phyloP scores from a whole-genome alignment of 2,797 vertebrate genomes.

The Mionectes olivaceus region DNA sequence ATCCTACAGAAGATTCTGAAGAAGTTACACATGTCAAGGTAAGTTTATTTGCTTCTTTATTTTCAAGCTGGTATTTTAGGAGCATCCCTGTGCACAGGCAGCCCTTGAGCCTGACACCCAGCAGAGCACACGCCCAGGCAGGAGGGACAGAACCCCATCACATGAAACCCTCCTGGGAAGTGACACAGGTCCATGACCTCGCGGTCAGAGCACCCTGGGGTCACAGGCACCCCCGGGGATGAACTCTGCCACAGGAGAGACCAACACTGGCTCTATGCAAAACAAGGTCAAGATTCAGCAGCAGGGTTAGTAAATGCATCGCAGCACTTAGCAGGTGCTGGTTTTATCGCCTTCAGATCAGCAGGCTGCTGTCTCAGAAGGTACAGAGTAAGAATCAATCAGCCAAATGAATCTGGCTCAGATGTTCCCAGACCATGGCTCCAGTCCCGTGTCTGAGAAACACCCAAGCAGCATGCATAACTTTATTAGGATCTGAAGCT shows the following conservation, averaged over 20 bases:
- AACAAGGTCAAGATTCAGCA: not conserved
- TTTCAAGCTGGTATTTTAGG: not conserved
- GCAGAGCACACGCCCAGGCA: not conserved
- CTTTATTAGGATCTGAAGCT: conserved; percentile 1
- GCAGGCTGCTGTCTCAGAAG: not conserved
- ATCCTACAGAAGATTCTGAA: not conserved
- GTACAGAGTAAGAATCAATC: not conserved
- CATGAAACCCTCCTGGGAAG: fast-evolving
- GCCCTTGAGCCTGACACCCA: not conserved
- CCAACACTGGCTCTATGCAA: fast-evolving
- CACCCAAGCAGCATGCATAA: not conserved
- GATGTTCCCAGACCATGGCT: not conserved
- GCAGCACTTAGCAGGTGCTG: not conserved
- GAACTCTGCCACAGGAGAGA: not conserved
- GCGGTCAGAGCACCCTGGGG: fast-evolving
- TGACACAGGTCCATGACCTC: fast-evolving
- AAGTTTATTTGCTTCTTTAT: not conserved
- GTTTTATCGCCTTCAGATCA: not conserved
- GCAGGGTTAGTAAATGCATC: not conserved
- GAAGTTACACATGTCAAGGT: not conserved
- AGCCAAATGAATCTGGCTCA: conserved; percentile 15
- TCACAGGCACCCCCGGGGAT: fast-evolving
- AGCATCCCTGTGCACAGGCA: not conserved
- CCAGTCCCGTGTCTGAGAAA: not conserved
- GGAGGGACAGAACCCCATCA: not conserved